Evolutionary conservation across 2,888 invertebrate species (phyloP).

Genomic region (Dolichopus griseipennis): DNA sequence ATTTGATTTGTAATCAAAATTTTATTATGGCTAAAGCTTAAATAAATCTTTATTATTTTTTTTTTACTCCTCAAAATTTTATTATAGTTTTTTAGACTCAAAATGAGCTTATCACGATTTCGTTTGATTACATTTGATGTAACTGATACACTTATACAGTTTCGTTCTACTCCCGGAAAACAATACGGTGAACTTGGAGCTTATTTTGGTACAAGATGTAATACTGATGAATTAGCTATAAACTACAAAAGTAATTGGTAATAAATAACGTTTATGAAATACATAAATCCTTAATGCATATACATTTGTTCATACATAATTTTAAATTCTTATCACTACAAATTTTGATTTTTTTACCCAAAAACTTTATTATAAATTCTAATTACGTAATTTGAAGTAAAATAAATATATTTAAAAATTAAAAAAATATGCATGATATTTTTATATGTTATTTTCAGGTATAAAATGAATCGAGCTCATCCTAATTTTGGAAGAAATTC

Average conservation of each 20-base stretch:
- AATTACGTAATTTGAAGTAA: background rate
- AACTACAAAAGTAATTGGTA: slow-evolving; percentile 60
- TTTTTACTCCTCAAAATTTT: background rate
- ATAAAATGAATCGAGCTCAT: slow-evolving; percentile 53
- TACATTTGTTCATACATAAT: background rate
- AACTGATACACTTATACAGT: slow-evolving; percentile 72
- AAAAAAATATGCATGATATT: too few relatives aligned
- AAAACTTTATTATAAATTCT: background rate
- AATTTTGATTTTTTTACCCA: background rate
- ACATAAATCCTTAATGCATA: too few relatives aligned
- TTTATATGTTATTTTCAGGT: slow-evolving; percentile 26
- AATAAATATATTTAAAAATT: background rate
- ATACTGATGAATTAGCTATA: slow-evolving; percentile 49
- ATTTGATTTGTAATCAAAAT: too few relatives aligned
- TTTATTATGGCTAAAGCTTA: too few relatives aligned
- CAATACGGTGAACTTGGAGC: slow-evolving; percentile 65
- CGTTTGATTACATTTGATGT: slow-evolving; percentile 76
- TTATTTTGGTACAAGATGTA: slow-evolving; percentile 57
- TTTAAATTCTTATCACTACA: background rate
- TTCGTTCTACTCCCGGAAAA: slow-evolving; percentile 59
- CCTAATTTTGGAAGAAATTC: slow-evolving; percentile 71
- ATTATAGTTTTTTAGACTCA: slow-evolving; percentile 10
- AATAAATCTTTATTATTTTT: too few relatives aligned
- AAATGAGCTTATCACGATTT: slow-evolving; percentile 36
- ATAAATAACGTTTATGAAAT: background rate